Conservation (phyloP, 2,888 invertebrate species). For the Trisateles emortualis region DNA sequence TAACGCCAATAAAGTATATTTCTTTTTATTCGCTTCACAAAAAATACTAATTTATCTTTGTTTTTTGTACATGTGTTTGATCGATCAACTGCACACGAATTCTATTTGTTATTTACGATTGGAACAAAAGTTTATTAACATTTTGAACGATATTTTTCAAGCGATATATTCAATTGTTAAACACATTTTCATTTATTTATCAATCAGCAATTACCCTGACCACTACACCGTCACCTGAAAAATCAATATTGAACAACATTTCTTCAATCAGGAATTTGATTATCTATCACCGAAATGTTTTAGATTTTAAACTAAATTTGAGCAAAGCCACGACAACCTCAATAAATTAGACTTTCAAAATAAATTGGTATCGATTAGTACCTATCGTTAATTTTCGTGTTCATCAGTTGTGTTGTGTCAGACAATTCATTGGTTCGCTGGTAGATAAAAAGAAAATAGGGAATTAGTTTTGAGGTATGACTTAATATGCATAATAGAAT, state of each 20-base stretch:
- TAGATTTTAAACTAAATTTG: slow-evolving; percentile 6
- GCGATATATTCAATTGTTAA: too few species aligned
- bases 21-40: too few species aligned
- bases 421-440: slow-evolving; percentile 47
- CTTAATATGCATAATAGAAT: slow-evolving; percentile 49
- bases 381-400: too few species aligned
- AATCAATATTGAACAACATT: not conserved
- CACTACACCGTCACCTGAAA: too few species aligned
- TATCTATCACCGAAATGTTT: slow-evolving; percentile 5
- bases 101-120: too few species aligned
- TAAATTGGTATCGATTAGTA: slow-evolving; percentile 26
- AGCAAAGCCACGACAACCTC: slow-evolving; percentile 16
- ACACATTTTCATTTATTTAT: too few species aligned
- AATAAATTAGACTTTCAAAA: slow-evolving; percentile 25
- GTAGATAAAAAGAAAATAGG: slow-evolving; percentile 52
- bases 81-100: too few species aligned
- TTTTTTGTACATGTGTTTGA: too few species aligned
- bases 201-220: too few species aligned
- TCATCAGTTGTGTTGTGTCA: slow-evolving; percentile 37
- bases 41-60: too few species aligned
- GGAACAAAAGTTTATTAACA: too few species aligned
- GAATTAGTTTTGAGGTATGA: slow-evolving; percentile 57
- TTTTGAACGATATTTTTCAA: too few species aligned
- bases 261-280: slow-evolving; percentile 5
- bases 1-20: slow-evolving; percentile 27